A percentile compares a stretch with the other conserved stretches of the same genome.
phyloP scores from a whole-genome alignment of 2,888 invertebrate species.

The Fragum fragum region DNA sequence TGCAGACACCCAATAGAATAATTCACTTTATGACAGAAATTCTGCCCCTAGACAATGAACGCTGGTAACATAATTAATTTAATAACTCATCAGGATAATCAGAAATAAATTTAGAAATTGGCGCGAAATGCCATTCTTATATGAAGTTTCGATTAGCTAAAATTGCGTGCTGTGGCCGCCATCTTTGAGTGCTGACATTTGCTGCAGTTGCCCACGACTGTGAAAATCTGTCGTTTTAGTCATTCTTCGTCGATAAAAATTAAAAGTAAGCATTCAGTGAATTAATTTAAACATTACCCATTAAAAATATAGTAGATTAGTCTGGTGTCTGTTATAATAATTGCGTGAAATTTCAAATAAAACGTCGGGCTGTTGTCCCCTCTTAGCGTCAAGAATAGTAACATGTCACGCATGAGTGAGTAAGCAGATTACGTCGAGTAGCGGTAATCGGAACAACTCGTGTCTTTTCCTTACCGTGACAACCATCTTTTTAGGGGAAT shows the following conservation, averaged over 20 bases:
- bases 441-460: neutral
- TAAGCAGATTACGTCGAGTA: conserved; percentile 5
- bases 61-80: no score
- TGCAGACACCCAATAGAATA: no score
- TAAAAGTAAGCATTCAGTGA: conserved; percentile 45
- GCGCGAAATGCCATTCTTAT: no score
- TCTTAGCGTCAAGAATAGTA: conserved; percentile 12
- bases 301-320: conserved; percentile 21
- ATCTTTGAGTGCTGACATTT: conserved; percentile 43
- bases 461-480: neutral
- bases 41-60: no score
- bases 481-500: no score
- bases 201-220: conserved; percentile 52
- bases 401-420: conserved; percentile 23
- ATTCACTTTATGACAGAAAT: no score
- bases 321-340: conserved; percentile 11
- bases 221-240: conserved; percentile 29
- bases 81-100: no score
- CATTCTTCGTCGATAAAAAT: neutral
- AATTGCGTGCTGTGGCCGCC: conserved; percentile 41
- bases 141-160: no score
- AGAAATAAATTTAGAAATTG: no score
- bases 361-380: conserved; percentile 26
- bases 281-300: conserved; percentile 5
- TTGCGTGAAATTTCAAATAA: conserved; percentile 15